Evolutionary conservation across 2,797 vertebrate species (phyloP), one percentile per base, ranked within the genome.

Genomic region (Sebastes flavidus): DNA sequence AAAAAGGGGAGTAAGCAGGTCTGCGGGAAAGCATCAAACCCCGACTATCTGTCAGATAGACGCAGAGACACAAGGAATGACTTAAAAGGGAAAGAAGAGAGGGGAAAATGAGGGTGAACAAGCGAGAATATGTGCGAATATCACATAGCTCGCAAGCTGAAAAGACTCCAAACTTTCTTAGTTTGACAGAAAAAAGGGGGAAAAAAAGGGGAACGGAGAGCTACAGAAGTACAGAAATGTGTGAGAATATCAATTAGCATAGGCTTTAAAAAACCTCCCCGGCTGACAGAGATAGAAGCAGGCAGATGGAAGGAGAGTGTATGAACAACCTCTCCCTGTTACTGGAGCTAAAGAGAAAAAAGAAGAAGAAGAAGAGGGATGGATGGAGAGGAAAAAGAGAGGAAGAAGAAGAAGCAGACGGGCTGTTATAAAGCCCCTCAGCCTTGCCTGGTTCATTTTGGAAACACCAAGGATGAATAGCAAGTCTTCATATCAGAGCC

Each of bases 231-330:
- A 30, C 20, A 66, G 36, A 77, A 55, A 49, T 49, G 62, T 78
- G 66, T 46, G 61, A 72, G 61, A 77, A 87, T 78, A 82, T 85
- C 71, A 84, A 81, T 83, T 87, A 86, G 58, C 29, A 13, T 14
- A n/a, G 22, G 60, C 65, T 54, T 82, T 74, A 65, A 88, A 65
- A 88, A 88, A 22, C 11, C 5, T 36, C 58, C 13, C 22, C 1
- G 10, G 22, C 5, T 69, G 63, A 75, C 55, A 34, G 62, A 75
- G 66, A 86, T 30, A 71, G 29, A 75, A 81, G 56, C 32, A 59
- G 56, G 63, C 59, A 76, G 82, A 87, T 72, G 62, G 78, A 75
- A 78, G 61, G 56, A 59, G 22, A 36, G 11, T 13, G 30, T 54
- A 20, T 58, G 34, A 76, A 62, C 36, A 66, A 87, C 49, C 22